Evolutionary conservation across 2,797 vertebrate species (phyloP), one percentile per base, ranked within the genome.

Genomic region (Epinephelus coioides): DNA sequence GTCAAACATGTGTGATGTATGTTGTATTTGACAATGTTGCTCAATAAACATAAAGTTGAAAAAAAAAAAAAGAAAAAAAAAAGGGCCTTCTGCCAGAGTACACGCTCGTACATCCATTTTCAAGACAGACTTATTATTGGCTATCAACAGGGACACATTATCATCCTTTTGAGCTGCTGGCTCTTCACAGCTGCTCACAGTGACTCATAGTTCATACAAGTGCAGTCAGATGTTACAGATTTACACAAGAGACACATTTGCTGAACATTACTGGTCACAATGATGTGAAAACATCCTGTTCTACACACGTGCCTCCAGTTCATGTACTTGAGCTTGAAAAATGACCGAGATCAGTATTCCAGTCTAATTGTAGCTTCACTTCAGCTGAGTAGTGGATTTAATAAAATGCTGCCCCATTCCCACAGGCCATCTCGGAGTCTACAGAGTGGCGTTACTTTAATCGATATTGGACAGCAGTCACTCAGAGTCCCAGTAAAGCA

Each of bases 131-230:
- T 81, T 85, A 88, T 88, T 78, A 82, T 69, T 0, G 34, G 3
- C 55, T 83, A 85, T 59, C 38, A 73, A 90, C 86, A 88, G 79
- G 11, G 1, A 53, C 30, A 49, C 55, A 65, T 83, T 76, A 82
- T 76, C 69, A 43, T 25, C 67, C 69, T 55, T 86, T 75, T 83
- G 59, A 85, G 54, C 75, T 73, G 83, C 78, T 57, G 18, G 43
- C 69, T 78, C 43, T 73, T 44, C 57, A 67, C 47, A 72, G 66
- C 53, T 81, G 61, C 53, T 82, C 14, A 38, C 55, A 53, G 66
- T 50, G 51, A 23, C 73, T 69, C 57, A 60, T 40, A 18, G 60
- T 72, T 70, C 38, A 69, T 27, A 50, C 27, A 49, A 51, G 17
- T 59, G 56, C 46, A 75, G 40, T 79, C 63, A 72, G 44, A 53